Percentiles rank a stretch among this genome's conserved stretches.
Conservation (phyloP, 2,113 vertebrate genomes). For the Cnemophilus loriae region DNA sequence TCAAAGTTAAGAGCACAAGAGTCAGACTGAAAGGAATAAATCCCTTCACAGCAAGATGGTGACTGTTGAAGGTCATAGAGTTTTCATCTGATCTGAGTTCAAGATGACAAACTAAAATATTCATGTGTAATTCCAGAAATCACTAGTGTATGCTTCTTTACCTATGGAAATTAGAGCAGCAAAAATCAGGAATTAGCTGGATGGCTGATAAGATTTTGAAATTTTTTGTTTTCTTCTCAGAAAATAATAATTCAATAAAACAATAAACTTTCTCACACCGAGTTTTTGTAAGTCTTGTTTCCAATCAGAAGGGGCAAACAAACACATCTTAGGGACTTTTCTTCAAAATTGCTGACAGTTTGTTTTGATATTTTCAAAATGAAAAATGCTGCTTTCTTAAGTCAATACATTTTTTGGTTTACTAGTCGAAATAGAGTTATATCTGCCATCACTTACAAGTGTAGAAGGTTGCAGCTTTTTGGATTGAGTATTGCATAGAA, state of each 20-base stretch:
- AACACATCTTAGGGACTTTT: not conserved
- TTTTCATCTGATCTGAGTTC: not conserved
- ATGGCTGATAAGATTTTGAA: not conserved
- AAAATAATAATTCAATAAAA: not conserved
- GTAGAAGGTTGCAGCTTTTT: not conserved
- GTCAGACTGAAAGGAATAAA: not conserved
- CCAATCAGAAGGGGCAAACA: not conserved
- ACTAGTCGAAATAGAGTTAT: not conserved
- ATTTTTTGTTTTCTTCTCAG: not conserved
- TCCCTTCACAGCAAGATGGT: not conserved
- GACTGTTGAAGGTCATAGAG: not conserved
- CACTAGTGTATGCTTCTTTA: not conserved
- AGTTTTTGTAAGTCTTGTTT: not conserved
- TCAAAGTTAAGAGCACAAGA: not conserved
- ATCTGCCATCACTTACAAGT: not conserved
- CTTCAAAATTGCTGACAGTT: not conserved
- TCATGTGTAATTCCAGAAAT: not conserved
- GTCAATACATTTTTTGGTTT: not conserved
- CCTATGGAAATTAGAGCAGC: not conserved
- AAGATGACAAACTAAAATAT: not conserved
- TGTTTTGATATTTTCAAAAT: not conserved
- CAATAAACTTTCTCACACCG: not conserved
- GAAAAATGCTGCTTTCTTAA: not conserved
- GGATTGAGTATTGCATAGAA: not conserved
- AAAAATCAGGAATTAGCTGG: not conserved